Base-by-base conservation (phyloP, 1,140 invertebrate genomes). In the Habropoda laboriosa region DNA sequence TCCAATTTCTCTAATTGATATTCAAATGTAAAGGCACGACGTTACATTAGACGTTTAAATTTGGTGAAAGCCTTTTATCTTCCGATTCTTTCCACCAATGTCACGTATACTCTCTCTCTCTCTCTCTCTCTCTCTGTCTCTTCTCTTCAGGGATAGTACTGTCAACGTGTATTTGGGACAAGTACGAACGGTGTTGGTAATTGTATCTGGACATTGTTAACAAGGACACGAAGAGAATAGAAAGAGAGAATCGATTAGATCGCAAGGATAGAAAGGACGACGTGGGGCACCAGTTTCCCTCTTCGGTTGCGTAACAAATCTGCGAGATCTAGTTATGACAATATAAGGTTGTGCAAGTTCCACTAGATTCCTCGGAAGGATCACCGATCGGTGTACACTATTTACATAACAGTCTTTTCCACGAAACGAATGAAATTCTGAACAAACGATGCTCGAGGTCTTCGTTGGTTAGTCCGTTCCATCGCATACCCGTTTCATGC, bases 321-420 rank as follows among this genome's bases (percentile, higher is more conserved):
- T 18, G 30, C 32, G 27, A 78, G 75, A 67, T 78, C 75, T 61
- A 78, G 66, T 71, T 78, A 71, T 53, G 57, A 78, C 66, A 70
- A 78, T 71, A 61, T 27, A n/a, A n/a, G 45, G 45, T 78, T 70
- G 40, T 66, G 47, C 64, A 77, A 77, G 51, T 51, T 57, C 18
- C 4, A 53, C 63, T 13, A 53, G 55, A 61, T 78, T 78, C 75
- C 45, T 78, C 57, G 55, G 27, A 70, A 71, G 55, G 35, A 55
- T 70, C 51, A 13, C 1, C 1, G 40, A 47, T 76, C 73, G 27
- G 5, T 27, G 12, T 27, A 30, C 21, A 27, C 27, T 12, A 42
- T 63, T n/a, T 3, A n/a, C n/a, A n/a, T n/a, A n/a, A n/a, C 18
- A 12, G 13, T 4, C 2, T 38, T 49, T n/a, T 24, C 27, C 21